These are phyloP conservation scores for Cherax quadricarinatus DNA, from an alignment of 1,140 invertebrate genomes.

Conservation along the genomic window DNA sequence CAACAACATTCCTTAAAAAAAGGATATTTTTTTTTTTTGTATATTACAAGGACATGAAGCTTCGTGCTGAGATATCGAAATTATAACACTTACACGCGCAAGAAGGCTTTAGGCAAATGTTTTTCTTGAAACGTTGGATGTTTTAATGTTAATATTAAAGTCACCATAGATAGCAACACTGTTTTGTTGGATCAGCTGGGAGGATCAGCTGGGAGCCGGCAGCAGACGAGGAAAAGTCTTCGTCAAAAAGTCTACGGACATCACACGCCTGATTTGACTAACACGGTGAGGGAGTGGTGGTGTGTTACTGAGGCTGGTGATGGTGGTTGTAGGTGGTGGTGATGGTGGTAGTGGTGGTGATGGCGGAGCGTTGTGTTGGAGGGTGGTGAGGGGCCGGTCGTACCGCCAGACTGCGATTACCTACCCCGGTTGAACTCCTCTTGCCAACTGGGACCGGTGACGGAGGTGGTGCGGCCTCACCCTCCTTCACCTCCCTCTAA, in stretches of 20 bases:
- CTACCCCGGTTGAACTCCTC: background rate
- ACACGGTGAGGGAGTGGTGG: background rate
- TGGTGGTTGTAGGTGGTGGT: background rate
- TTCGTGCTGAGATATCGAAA: conserved; percentile 47
- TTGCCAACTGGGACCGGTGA: background rate
- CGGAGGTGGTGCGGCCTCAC: background rate
- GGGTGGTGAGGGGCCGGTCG: background rate
- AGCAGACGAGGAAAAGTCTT: background rate
- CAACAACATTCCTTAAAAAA: background rate
- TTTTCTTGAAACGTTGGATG: conserved; percentile 30
- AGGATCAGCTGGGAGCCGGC: background rate
- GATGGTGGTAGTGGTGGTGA: background rate
- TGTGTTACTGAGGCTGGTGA: background rate
- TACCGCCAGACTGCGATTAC: background rate
- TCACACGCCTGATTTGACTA: background rate
- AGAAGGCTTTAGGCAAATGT: conserved; percentile 34
- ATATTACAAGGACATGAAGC: conserved; percentile 38
- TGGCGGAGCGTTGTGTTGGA: background rate
- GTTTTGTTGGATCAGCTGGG: background rate
- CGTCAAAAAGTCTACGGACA: background rate
- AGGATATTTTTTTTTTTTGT: background rate
- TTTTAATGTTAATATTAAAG: conserved; percentile 39
- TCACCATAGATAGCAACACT: conserved; percentile 30
- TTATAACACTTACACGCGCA: conserved; percentile 45
- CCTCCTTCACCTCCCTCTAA: background rate